phyloP scores from a whole-genome alignment of 2,888 invertebrate species.

The Linyphia triangularis region DNA sequence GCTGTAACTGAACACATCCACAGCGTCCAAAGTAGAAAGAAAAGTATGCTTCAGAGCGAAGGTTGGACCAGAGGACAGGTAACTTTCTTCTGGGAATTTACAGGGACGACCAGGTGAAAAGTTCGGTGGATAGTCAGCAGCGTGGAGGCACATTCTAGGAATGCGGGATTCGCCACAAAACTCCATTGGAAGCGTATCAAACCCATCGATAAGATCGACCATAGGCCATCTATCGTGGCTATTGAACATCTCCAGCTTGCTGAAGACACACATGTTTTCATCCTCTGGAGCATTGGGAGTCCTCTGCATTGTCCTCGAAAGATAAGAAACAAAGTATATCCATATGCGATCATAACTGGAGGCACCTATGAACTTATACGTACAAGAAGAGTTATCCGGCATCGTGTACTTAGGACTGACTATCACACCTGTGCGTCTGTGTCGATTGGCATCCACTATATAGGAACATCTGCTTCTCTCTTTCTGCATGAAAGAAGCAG shows the following conservation, averaged over 20 bases:
- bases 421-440: constrained; percentile 69
- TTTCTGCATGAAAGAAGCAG: constrained; percentile 77
- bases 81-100: constrained; percentile 84
- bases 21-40: constrained; percentile 88
- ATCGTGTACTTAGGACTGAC: constrained; percentile 82
- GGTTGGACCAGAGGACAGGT: constrained; percentile 87
- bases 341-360: constrained; percentile 82
- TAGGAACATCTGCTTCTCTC: constrained; percentile 73
- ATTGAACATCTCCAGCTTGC: constrained; percentile 76
- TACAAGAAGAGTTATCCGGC: constrained; percentile 90
- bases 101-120: constrained; percentile 77
- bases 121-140: constrained; percentile 76
- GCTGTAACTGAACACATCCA: constrained; percentile 85
- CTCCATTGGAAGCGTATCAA: constrained; percentile 84
- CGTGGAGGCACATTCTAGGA: constrained; percentile 77
- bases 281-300: constrained; percentile 55
- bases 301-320: constrained; percentile 83
- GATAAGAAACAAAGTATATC: constrained; percentile 92
- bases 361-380: constrained; percentile 86
- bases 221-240: constrained; percentile 78
- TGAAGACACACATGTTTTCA: constrained; percentile 66
- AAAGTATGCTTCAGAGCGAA: constrained; percentile 87
- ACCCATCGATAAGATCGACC: constrained; percentile 77
- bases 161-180: constrained; percentile 77
- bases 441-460: constrained; percentile 66